Evolutionary conservation across 2,113 vertebrate species (phyloP), one percentile per base, ranked within the genome.

Genomic region (Podarcis cretensis): DNA sequence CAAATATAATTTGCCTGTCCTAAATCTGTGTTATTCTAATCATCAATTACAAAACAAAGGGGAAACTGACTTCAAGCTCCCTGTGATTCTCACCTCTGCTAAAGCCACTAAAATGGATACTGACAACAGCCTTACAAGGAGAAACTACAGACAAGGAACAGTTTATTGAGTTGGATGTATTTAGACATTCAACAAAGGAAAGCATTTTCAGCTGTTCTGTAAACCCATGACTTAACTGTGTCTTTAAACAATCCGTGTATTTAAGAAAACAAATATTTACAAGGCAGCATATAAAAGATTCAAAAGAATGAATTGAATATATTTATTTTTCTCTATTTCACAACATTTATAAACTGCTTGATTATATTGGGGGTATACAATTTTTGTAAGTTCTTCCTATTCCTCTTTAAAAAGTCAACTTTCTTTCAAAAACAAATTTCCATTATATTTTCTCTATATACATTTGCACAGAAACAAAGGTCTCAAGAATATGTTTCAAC

Each of bases 161-260:
- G 59, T 40, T 74, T 89, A 59, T 4, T 83, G 54, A 86, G 32
- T 59, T 77, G 35, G 76, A 83, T 79, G 32, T n/a, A 82, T 21
- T 76, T 90, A 66, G 32, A 57, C 32, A 74, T 69, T 90, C 1
- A 40, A 87, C 30, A 76, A 80, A 89, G 87, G 40, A 18, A 71
- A 85, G 48, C 40, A 81, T 43, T 89, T 87, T 40, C 80, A 88
- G 89, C 4, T 69, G 21, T 43, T 76, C n/a, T 75, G 69, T 75
- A 77, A 27, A 23, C 27, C 74, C 9, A 74, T 83, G 35, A 68
- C 59, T 79, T 79, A 27, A 30, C 30, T 16, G 3, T 81, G n/a
- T 9, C 20, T 81, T 65, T 63, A 83, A 40, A 83, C 59, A 37
- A 66, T 27, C 5, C 23, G 68, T 14, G 30, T 68, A 13, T 37